A percentile compares a stretch with the other conserved stretches of the same genome.
Conservation (phyloP, 2,888 invertebrate species). For the Athrips mouffetella region DNA sequence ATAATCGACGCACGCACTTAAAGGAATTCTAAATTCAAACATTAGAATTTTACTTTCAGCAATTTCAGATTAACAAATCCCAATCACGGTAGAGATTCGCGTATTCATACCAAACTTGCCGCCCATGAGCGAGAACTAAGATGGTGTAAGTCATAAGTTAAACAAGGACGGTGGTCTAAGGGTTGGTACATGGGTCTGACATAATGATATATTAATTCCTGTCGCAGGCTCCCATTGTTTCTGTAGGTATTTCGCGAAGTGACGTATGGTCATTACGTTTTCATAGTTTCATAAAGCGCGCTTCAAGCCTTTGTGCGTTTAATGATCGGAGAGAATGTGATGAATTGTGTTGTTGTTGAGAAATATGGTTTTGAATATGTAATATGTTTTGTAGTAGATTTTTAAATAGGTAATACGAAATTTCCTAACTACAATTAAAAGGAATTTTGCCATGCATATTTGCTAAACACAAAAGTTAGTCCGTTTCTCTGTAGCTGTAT, state of each 20-base stretch:
- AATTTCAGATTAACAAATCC: conserved; percentile 72
- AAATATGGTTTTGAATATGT: not conserved
- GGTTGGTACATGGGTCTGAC: conserved; percentile 68
- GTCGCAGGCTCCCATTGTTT: conserved; percentile 73
- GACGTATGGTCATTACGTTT: conserved; percentile 77
- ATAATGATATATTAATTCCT: conserved; percentile 79
- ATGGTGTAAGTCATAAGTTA: conserved; percentile 20
- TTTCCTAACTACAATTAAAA: too few species aligned
- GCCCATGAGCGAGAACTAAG: conserved; percentile 41
- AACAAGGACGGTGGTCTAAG: conserved; percentile 42
- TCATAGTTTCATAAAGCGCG: conserved; percentile 75
- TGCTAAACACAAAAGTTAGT: too few species aligned
- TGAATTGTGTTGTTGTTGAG: conserved; percentile 45
- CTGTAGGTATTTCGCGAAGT: conserved; percentile 73
- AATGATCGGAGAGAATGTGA: conserved; percentile 58
- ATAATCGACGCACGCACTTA: conserved; percentile 47
- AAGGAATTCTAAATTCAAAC: conserved; percentile 45
- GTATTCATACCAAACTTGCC: conserved; percentile 63
- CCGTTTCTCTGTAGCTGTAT: too few species aligned
- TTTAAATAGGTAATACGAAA: too few species aligned
- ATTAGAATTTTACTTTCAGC: conserved; percentile 66
- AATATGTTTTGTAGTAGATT: too few species aligned
- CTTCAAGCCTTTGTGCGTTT: conserved; percentile 57
- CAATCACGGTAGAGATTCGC: conserved; percentile 68
- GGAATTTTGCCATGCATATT: too few species aligned